Percentiles rank a stretch among this genome's conserved stretches.
These are phyloP conservation scores for Callyntrura guangdongensis DNA, from an alignment of 2,888 invertebrate genomes.

Conservation along the genomic window DNA sequence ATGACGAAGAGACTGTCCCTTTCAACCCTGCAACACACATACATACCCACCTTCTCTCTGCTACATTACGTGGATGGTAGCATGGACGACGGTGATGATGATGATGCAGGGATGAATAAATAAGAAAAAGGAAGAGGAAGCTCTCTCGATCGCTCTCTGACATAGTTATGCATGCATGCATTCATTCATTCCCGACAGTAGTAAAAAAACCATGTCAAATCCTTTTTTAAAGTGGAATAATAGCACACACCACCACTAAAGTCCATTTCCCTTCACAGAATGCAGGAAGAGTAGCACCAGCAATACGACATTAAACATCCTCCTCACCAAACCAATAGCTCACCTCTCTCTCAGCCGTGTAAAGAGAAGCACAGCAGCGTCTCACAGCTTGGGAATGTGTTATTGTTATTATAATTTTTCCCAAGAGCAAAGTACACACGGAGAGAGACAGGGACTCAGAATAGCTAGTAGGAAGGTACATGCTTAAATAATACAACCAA, in stretches of 20 bases:
- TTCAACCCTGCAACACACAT: background rate
- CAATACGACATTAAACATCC: no score
- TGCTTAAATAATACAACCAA: no score
- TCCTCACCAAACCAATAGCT: constrained; percentile 13
- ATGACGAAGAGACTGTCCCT: constrained; percentile 40
- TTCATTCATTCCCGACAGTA: background rate
- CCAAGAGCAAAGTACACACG: constrained; percentile 44
- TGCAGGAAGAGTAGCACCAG: background rate
- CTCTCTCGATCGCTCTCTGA: background rate
- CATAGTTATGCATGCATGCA: constrained; percentile 49
- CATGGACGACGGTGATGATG: background rate
- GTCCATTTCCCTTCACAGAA: constrained; percentile 4
- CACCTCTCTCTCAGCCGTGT: constrained; percentile 17
- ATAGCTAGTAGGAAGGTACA: no score
- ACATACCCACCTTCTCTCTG: no score
- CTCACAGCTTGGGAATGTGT: constrained; percentile 57
- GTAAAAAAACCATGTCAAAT: constrained; percentile 56
- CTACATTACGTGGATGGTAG: no score
- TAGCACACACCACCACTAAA: background rate
- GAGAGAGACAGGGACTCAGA: background rate
- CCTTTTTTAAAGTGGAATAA: background rate
- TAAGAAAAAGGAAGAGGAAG: constrained; percentile 57
- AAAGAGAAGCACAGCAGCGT: background rate
- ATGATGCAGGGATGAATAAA: constrained; percentile 46
- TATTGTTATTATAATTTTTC: constrained; percentile 75